phyloP scores from a whole-genome alignment of 2,113 vertebrate genomes.

The Ovis canadensis region DNA sequence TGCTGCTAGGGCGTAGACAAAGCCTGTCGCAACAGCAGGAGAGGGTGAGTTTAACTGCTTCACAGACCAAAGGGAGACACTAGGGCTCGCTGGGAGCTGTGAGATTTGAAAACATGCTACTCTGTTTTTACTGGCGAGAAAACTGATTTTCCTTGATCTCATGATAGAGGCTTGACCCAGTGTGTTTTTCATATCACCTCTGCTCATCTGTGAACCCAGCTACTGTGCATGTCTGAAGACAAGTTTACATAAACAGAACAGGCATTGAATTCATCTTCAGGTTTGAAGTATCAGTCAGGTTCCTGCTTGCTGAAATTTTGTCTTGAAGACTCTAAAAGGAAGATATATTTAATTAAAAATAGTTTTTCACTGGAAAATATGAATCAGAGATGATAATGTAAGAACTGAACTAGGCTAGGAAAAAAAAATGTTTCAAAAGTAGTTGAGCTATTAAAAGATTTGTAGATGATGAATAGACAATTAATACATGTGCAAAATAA shows the following conservation, averaged over 20 bases:
- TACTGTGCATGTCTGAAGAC: background rate
- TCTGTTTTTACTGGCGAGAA: background rate
- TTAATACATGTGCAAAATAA: slow-evolving; percentile 3
- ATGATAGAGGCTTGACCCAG: background rate
- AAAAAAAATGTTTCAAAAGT: background rate
- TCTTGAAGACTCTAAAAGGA: background rate
- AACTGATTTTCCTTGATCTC: slow-evolving; percentile 24
- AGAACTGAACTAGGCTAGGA: background rate
- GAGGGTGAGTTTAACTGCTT: slow-evolving; percentile 26
- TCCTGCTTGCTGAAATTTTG: background rate
- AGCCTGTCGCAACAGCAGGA: slow-evolving; percentile 57
- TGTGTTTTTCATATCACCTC: background rate
- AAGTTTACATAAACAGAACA: background rate
- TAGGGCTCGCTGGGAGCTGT: slow-evolving; percentile 31
- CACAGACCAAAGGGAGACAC: slow-evolving; percentile 46
- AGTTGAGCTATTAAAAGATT: background rate
- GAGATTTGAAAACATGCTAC: background rate
- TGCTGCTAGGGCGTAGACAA: slow-evolving; percentile 64
- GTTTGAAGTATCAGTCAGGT: background rate
- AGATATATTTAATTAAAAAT: slow-evolving; percentile 5
- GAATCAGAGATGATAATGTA: background rate
- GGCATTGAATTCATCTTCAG: background rate
- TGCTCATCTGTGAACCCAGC: background rate
- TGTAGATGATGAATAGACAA: background rate
- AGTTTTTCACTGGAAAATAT: background rate